Evolutionary conservation across 1,140 invertebrate genomes (phyloP).

Genomic region (Eurytemora carolleeae): DNA sequence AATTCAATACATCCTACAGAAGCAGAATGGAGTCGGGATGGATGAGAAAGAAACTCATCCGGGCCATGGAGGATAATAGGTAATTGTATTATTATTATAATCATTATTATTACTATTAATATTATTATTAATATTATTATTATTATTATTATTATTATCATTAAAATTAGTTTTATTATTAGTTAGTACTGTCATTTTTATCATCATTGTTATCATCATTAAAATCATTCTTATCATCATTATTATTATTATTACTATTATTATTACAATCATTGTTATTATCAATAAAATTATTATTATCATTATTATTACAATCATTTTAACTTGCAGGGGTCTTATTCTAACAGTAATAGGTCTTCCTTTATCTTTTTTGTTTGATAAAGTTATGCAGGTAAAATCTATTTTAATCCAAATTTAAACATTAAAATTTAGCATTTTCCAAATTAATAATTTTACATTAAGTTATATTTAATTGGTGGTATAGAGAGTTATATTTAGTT

Average conservation of each 20-base stretch:
- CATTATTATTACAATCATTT: background rate
- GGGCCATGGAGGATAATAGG: constrained; percentile 33
- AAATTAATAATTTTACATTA: no score
- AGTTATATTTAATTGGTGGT: constrained; percentile 39
- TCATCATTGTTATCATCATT: background rate
- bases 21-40: no score
- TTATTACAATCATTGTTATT: no score
- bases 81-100: background rate
- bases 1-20: no score
- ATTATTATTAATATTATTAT: background rate
- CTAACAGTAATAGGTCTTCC: background rate
- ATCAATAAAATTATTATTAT: background rate
- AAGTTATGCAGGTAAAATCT: background rate
- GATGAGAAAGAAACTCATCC: constrained; percentile 25
- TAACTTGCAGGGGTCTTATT: background rate
- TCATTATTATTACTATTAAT: no score
- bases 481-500: no score
- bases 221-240: background rate
- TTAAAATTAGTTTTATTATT: background rate
- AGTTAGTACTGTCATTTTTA: background rate
- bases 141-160: background rate
- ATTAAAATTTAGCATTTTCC: no score
- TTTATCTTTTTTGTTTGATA: background rate
- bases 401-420: no score
- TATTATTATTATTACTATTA: background rate